A percentile compares a stretch with the other conserved stretches of the same genome.
Evolutionary conservation across 2,888 invertebrate species (phyloP).

Genomic region (Acheta domesticus): DNA sequence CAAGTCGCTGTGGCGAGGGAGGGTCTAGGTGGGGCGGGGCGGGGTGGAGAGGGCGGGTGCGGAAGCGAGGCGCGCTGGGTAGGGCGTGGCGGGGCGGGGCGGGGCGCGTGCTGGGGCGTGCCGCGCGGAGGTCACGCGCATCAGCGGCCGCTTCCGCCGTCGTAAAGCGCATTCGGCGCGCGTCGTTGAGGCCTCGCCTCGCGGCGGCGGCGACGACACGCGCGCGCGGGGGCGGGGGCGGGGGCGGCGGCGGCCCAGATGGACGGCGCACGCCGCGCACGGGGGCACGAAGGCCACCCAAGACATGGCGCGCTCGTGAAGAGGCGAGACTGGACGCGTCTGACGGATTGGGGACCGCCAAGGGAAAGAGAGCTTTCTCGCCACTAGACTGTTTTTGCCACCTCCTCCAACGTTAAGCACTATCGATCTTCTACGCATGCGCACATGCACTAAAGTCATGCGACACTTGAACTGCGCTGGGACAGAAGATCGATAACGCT

Average conservation of each 20-base stretch:
- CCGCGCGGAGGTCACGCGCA: conserved; percentile 5
- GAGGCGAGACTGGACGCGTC: neutral
- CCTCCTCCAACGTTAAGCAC: no score
- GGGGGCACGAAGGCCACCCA: neutral
- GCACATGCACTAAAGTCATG: no score
- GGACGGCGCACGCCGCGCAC: neutral
- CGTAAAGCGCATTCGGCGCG: conserved; percentile 10
- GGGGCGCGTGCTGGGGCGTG: neutral
- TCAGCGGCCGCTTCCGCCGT: neutral
- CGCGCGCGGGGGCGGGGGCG: no score
- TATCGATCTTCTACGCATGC: no score
- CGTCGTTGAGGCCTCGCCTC: neutral
- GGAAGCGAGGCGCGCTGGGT: neutral
- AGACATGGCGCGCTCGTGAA: neutral
- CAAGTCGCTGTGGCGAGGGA: no score
- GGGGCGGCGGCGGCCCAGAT: neutral
- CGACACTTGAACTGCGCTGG: no score
- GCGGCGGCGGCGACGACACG: neutral
- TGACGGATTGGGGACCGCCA: neutral
- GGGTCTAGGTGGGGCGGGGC: no score
- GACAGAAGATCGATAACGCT: no score
- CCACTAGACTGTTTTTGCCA: no score
- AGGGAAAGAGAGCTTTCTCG: no score
- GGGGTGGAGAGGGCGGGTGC: no score
- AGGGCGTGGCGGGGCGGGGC: neutral